Evolutionary conservation across 2,797 vertebrate species (phyloP).

Genomic region (Eurystomus glaucurus): DNA sequence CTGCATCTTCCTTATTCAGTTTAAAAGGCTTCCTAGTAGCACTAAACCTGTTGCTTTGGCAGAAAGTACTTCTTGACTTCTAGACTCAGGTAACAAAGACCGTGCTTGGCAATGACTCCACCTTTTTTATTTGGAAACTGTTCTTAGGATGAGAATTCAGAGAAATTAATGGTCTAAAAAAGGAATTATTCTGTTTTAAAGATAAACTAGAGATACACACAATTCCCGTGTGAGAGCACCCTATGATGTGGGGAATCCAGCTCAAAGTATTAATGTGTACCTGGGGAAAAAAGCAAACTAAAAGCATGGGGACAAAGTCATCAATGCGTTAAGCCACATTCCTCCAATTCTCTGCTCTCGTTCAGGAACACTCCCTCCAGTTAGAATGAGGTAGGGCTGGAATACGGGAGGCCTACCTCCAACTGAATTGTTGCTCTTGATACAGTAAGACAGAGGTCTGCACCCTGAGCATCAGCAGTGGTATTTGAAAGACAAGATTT

Average conservation of each 20-base stretch:
- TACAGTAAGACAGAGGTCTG: fast-evolving
- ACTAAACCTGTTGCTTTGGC: not conserved
- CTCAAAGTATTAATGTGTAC: not conserved
- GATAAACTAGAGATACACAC: not conserved
- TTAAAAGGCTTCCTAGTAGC: not conserved
- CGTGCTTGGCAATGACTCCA: not conserved
- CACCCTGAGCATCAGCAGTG: not conserved
- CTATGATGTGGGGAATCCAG: not conserved
- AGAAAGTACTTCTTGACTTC: not conserved
- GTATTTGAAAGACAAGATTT: not conserved
- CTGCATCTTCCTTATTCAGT: not conserved
- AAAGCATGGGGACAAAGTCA: not conserved
- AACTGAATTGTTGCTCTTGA: not conserved
- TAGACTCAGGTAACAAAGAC: not conserved
- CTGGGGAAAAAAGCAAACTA: not conserved
- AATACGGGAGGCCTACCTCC: fast-evolving
- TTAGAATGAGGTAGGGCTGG: not conserved
- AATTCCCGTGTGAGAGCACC: not conserved
- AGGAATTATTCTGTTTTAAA: not conserved
- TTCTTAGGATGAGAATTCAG: not conserved
- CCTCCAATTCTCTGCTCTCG: not conserved
- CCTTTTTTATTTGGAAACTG: not conserved
- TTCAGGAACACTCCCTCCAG: not conserved
- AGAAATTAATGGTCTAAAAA: not conserved
- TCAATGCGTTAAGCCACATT: fast-evolving